Conservation (phyloP, 2,113 vertebrate genomes). For the Salvator merianae region DNA sequence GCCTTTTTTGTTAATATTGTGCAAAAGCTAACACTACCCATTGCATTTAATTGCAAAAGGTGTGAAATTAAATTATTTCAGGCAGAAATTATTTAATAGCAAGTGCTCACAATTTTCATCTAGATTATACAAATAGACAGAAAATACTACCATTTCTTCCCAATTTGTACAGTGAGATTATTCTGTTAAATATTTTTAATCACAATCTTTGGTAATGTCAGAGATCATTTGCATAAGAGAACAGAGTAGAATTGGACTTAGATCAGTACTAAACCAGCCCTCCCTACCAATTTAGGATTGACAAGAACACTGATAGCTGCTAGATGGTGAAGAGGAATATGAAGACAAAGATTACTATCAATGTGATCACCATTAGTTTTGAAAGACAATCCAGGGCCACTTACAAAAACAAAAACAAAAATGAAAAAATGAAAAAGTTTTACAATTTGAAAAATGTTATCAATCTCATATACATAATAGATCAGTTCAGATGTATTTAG, state of each 20-base stretch:
- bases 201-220: background rate
- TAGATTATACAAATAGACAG: background rate
- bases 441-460: too few species aligned
- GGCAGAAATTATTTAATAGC: background rate
- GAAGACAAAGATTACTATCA: too few species aligned
- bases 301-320: too few species aligned
- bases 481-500: too few species aligned
- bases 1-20: background rate
- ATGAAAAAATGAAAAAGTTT: too few species aligned
- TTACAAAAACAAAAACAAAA: too few species aligned
- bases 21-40: background rate
- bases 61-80: conserved; percentile 18
- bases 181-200: background rate
- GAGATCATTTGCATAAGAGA: background rate
- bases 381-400: too few species aligned
- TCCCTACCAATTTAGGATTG: too few species aligned
- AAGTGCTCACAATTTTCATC: background rate
- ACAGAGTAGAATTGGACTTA: background rate
- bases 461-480: too few species aligned
- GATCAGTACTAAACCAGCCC: too few species aligned
- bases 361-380: too few species aligned
- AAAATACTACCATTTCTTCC: conserved; percentile 4
- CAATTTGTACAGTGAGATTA: background rate
- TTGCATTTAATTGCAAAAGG: conserved; percentile 1
- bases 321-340: too few species aligned